phyloP scores from a whole-genome alignment of 1,140 invertebrate species.

The Drosophila sechellia region DNA sequence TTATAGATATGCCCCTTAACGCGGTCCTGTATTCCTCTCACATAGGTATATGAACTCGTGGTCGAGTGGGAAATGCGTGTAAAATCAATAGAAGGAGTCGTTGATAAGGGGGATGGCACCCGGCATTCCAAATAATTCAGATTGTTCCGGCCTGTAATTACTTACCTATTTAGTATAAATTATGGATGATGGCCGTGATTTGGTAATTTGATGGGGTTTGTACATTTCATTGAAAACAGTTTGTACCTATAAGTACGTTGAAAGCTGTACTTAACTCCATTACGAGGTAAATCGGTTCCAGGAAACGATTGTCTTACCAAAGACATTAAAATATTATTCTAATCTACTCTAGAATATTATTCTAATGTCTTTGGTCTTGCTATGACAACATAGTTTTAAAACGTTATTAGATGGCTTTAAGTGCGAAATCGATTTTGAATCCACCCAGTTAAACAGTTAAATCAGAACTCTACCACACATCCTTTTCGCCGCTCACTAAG shows the following conservation, averaged over 20 bases:
- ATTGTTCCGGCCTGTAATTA: constrained; percentile 29
- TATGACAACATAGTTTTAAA: no score
- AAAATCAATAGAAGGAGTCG: constrained; percentile 47
- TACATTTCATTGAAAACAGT: neutral
- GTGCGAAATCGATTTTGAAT: no score
- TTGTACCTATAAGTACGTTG: neutral
- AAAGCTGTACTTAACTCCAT: neutral
- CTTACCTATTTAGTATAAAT: constrained; percentile 30
- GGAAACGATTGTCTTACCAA: no score
- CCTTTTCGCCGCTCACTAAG: neutral
- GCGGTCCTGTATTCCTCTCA: neutral
- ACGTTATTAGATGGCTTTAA: no score
- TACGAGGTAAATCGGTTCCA: neutral
- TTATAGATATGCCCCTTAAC: constrained; percentile 33
- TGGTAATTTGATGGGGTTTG: neutral
- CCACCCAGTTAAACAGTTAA: no score
- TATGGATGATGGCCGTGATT: constrained; percentile 35
- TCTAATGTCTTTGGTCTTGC: no score
- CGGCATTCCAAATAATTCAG: constrained; percentile 16
- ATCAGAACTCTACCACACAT: no score
- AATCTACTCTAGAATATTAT: no score
- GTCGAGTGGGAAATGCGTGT: constrained; percentile 39
- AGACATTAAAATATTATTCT: no score
- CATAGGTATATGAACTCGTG: neutral
- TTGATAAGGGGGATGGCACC: constrained; percentile 10